A percentile compares a stretch with the other conserved stretches of the same genome.
Evolutionary conservation across 2,113 vertebrate species (phyloP).

Genomic region (Aythya baeri): DNA sequence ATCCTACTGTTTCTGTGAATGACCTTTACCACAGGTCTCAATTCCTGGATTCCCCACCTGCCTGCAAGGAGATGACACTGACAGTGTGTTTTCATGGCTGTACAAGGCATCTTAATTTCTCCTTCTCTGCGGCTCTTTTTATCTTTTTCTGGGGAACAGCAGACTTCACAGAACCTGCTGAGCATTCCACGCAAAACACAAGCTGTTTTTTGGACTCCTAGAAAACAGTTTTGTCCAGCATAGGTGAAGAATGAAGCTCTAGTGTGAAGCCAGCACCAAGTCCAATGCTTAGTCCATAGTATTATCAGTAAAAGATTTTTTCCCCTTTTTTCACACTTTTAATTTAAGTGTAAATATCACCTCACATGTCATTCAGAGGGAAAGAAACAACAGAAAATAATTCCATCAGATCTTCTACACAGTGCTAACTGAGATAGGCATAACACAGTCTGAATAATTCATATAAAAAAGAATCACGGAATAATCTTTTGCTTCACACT

Average conservation of each 20-base stretch:
- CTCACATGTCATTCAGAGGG: background rate
- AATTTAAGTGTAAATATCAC: background rate
- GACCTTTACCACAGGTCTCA: background rate
- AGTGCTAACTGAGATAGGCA: background rate
- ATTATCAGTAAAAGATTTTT: background rate
- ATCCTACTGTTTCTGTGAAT: background rate
- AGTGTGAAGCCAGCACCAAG: background rate
- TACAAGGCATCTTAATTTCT: background rate
- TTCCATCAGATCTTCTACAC: background rate
- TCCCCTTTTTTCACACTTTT: background rate
- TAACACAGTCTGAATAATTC: background rate
- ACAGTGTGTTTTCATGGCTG: background rate
- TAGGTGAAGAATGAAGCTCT: background rate
- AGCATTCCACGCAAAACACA: background rate
- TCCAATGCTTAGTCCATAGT: background rate
- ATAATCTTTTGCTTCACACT: background rate
- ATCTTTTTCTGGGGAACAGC: background rate
- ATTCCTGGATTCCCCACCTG: background rate
- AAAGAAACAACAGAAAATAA: background rate
- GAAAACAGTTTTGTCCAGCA: background rate
- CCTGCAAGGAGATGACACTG: background rate
- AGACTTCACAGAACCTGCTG: background rate
- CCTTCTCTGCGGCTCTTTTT: background rate
- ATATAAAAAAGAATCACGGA: background rate
- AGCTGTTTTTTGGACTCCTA: background rate